phyloP scores from a whole-genome alignment of 2,797 vertebrate genomes.

The Dendrocincla tyrannina region DNA sequence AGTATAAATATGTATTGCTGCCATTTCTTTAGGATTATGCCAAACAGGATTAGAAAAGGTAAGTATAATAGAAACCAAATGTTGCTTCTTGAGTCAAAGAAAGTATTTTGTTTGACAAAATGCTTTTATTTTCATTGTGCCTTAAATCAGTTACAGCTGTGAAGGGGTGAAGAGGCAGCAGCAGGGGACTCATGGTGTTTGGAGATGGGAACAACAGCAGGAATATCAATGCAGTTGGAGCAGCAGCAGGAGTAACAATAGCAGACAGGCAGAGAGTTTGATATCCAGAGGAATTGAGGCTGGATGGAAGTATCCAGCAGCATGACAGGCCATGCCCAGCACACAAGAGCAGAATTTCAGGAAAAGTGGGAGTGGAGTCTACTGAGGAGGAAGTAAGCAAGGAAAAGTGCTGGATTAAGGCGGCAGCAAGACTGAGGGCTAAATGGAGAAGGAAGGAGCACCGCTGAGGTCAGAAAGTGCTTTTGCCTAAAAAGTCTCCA shows the following conservation, averaged over 20 bases:
- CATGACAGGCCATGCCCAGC: background rate
- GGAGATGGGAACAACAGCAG: background rate
- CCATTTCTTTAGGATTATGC: background rate
- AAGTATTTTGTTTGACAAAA: background rate
- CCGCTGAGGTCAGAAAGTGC: background rate
- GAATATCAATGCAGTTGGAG: background rate
- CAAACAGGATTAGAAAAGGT: background rate
- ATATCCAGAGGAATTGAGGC: background rate
- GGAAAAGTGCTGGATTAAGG: background rate
- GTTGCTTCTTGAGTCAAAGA: background rate
- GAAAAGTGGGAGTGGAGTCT: background rate
- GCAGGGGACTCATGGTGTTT: background rate
- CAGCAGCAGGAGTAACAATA: background rate
- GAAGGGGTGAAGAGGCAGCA: background rate
- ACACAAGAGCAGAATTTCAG: background rate
- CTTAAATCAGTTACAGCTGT: constrained; percentile 8
- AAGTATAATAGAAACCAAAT: constrained; percentile 18
- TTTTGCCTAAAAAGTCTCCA: background rate
- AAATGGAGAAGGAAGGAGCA: background rate
- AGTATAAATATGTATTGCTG: background rate
- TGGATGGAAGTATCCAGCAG: background rate
- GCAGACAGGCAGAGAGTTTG: background rate
- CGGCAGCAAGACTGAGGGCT: background rate
- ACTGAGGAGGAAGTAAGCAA: background rate
- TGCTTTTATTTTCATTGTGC: constrained; percentile 13